Conservation (phyloP, 2,797 vertebrate species). For the Stomatorhinus walkeri region DNA sequence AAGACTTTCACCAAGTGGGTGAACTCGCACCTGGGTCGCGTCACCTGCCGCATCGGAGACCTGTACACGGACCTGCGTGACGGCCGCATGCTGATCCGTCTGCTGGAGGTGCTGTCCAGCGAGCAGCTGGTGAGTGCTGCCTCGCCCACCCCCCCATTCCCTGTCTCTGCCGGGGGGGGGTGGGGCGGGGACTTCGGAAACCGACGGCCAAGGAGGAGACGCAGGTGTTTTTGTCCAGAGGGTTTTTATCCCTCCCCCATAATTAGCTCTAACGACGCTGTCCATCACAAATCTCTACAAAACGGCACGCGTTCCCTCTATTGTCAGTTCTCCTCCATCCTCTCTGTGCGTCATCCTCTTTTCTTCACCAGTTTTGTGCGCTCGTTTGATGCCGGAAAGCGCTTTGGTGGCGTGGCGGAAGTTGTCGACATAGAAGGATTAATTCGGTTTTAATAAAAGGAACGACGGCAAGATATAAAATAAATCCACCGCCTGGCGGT, state of each 20-base stretch:
- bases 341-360: background rate
- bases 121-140: slow-evolving; percentile 70
- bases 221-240: background rate
- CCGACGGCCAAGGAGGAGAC: background rate
- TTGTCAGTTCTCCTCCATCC: background rate
- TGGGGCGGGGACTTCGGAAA: background rate
- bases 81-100: slow-evolving; percentile 77
- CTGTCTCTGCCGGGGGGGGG: background rate
- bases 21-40: slow-evolving; percentile 80
- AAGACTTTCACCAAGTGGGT: slow-evolving; percentile 91
- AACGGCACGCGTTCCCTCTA: background rate
- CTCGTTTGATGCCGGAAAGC: background rate
- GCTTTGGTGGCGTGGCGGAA: background rate
- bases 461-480: background rate
- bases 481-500: background rate
- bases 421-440: background rate
- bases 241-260: no score
- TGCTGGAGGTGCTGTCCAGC: slow-evolving; percentile 80
- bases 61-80: slow-evolving; percentile 81
- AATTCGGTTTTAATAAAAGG: background rate
- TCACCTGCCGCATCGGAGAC: slow-evolving; percentile 78
- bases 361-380: background rate
- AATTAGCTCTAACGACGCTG: background rate
- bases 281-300: background rate
- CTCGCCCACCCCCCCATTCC: background rate